Evolutionary conservation across 2,797 vertebrate genomes (phyloP), one percentile per base, ranked within the genome.

Genomic region (Periparus ater): DNA sequence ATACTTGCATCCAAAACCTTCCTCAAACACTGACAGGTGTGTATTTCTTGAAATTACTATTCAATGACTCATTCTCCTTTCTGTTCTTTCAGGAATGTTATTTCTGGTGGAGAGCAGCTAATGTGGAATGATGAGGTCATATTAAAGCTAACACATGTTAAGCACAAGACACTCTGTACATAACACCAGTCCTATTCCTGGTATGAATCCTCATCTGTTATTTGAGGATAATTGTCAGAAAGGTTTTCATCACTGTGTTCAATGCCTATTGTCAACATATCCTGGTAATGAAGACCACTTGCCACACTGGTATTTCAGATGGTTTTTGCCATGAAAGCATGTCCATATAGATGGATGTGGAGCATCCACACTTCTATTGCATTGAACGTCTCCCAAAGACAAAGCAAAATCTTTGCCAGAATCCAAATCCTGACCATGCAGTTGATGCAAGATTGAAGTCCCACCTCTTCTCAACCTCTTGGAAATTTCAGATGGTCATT

Each of bases 1-100:
- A 62, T 75, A 48, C 38, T 50, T 75, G 58, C 76, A 89, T 92
- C 72, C 73, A 93, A 92, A 95, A 91, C 61, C 40, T 86, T 82
- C 36, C 66, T 87, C 55, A 75, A 82, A 78, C 38, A 66, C 67
- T 88, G 92, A 61, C 68, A 93, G 54, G 26, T 79, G 51, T 61
- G 17, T 89, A 61, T 92, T 91, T 93, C 91, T 95, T 70, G 63
- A 89, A 94, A 87, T 85, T 48, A 60, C 50, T 78, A 29, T 63
- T 75, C 70, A 13, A 36, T 92, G 36, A 94, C 51, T 94, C 87
- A 91, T 83, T 78, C 21, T 66, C 13, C 30, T 81, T 78, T 55
- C 34, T 60, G 40, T 75, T 80, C 66, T 89, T 89, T 50, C 70
- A 78, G 73, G 21, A 75, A 60, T 20, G 51, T 60, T 92, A 50